These are phyloP conservation scores for Anadara kagoshimensis DNA, from an alignment of 1,140 invertebrate genomes.

Conservation along the genomic window DNA sequence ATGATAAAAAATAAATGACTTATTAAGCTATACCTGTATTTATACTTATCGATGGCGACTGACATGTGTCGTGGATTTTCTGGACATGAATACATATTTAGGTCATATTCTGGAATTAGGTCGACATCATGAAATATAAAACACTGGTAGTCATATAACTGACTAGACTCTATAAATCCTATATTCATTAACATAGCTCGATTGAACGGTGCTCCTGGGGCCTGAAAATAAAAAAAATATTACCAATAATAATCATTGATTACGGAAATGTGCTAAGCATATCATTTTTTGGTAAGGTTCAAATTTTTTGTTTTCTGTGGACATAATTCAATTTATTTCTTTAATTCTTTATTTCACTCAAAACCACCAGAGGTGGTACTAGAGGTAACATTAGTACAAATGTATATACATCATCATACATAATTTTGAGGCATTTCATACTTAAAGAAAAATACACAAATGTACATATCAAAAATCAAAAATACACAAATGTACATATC, in stretches of 20 bases:
- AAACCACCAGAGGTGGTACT: not conserved
- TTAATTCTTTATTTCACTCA: not conserved
- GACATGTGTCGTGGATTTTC: slow-evolving; percentile 83
- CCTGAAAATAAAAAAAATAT: slow-evolving; percentile 4
- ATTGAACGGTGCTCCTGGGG: slow-evolving; percentile 81
- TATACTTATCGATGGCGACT: slow-evolving; percentile 92
- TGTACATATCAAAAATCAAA: too few species aligned
- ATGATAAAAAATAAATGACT: too few species aligned
- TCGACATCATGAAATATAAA: slow-evolving; percentile 98
- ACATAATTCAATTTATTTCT: not conserved
- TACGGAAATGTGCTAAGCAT: not conserved
- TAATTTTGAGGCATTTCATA: too few species aligned
- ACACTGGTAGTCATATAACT: slow-evolving; percentile 85
- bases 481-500: too few species aligned
- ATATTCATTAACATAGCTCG: slow-evolving; percentile 96
- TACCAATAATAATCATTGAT: not conserved
- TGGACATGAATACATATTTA: slow-evolving; percentile 91
- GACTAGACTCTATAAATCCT: slow-evolving; percentile 89
- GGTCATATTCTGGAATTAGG: slow-evolving; percentile 92
- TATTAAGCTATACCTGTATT: slow-evolving; percentile 81
- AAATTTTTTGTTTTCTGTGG: not conserved
- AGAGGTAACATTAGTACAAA: too few species aligned
- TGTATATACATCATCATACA: too few species aligned
- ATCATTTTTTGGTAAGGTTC: not conserved
- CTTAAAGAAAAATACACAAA: too few species aligned